Conservation (phyloP, 2,888 invertebrate species). For the Esperia sulphurella region DNA sequence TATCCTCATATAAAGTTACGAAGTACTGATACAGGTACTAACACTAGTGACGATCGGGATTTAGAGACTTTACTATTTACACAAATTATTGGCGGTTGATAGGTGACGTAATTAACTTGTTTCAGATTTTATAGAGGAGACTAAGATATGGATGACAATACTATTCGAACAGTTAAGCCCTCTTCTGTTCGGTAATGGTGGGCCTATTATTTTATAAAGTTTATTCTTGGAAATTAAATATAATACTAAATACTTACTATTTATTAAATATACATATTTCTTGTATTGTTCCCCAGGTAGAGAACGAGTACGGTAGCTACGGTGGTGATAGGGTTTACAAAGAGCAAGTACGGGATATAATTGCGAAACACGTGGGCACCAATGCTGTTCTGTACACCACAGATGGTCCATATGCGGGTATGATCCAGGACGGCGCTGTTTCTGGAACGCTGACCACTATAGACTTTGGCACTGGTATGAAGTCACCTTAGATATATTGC, state of each 20-base stretch:
- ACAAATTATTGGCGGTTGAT: too few relatives aligned
- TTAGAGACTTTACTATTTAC: too few relatives aligned
- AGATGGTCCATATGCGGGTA: slow-evolving; percentile 79
- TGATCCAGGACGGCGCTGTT: slow-evolving; percentile 83
- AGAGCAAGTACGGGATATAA: slow-evolving; percentile 82
- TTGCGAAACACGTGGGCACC: slow-evolving; percentile 77
- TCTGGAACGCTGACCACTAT: slow-evolving; percentile 86
- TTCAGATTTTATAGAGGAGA: slow-evolving; percentile 78
- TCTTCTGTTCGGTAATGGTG: slow-evolving; percentile 83
- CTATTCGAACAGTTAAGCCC: slow-evolving; percentile 67
- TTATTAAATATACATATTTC: too few relatives aligned
- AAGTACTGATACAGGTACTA: slow-evolving; percentile 80
- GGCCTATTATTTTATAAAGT: slow-evolving; percentile 87
- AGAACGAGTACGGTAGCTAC: slow-evolving; percentile 96
- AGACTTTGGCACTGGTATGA: slow-evolving; percentile 81
- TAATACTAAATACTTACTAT: too few relatives aligned
- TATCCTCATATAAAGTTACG: slow-evolving; percentile 83
- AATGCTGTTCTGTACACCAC: slow-evolving; percentile 91
- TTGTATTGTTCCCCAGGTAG: slow-evolving; percentile 79
- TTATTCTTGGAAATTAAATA: too few relatives aligned
- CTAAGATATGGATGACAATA: slow-evolving; percentile 72
- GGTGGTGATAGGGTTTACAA: slow-evolving; percentile 86
- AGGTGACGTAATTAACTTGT: slow-evolving; percentile 4
- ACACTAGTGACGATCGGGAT: too few relatives aligned
- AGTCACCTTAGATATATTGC: too few relatives aligned